Evolutionary conservation across 2,113 vertebrate species (phyloP).

Genomic region (Poeciliopsis retropinna): DNA sequence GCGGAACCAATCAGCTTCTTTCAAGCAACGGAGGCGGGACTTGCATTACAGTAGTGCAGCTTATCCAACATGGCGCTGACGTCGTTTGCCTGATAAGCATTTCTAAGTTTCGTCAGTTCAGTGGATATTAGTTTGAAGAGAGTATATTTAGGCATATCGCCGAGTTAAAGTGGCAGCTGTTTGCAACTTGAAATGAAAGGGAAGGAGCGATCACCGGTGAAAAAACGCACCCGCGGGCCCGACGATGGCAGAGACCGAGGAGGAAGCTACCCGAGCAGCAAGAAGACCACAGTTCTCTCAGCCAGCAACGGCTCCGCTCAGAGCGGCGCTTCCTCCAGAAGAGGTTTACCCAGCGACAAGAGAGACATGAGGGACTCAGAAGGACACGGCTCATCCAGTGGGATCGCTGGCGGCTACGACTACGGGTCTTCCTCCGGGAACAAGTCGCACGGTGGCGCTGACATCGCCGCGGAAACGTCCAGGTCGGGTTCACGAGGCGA

Average conservation of each 20-base stretch:
- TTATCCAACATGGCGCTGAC: constrained; percentile 68
- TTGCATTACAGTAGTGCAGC: constrained; percentile 47
- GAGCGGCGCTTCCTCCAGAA: constrained; percentile 74
- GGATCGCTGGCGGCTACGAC: constrained; percentile 79
- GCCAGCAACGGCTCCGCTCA: constrained; percentile 76
- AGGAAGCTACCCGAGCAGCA: constrained; percentile 83
- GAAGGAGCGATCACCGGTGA: constrained; percentile 92
- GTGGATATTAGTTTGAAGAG: neutral
- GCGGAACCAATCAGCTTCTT: constrained; percentile 47
- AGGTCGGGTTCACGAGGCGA: constrained; percentile 75
- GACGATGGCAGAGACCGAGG: constrained; percentile 85
- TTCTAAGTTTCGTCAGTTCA: constrained; percentile 18
- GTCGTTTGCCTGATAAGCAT: constrained; percentile 30
- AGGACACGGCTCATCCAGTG: constrained; percentile 77
- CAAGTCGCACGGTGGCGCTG: constrained; percentile 61
- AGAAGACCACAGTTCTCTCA: constrained; percentile 81
- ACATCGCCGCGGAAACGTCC: constrained; percentile 60
- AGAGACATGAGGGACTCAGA: constrained; percentile 84
- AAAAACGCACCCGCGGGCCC: constrained; percentile 88
- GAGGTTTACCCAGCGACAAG: constrained; percentile 84
- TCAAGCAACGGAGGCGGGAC: constrained; percentile 26
- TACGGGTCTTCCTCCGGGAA: constrained; percentile 56
- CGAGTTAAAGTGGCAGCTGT: neutral
- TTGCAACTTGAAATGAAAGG: constrained; percentile 86
- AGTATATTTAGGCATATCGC: neutral